A percentile compares a stretch with the other conserved stretches of the same genome.
phyloP scores from a whole-genome alignment of 2,888 invertebrate genomes.

The Dasypogon diadema region DNA sequence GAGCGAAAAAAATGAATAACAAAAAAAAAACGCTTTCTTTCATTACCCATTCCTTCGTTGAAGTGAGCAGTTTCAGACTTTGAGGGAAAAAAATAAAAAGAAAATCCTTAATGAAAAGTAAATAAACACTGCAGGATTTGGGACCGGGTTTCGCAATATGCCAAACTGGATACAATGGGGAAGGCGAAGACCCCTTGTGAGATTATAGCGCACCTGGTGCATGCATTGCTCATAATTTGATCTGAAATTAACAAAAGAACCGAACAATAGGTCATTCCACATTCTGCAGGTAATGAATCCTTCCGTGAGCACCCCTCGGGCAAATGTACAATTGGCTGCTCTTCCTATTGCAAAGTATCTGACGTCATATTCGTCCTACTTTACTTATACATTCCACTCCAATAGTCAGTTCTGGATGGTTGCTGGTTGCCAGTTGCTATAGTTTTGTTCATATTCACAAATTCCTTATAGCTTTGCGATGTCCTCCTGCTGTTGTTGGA shows the following conservation, averaged over 20 bases:
- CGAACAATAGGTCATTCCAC: constrained; percentile 21
- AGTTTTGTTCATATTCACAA: background rate
- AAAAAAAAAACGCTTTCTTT: too few relatives aligned
- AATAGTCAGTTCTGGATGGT: constrained; percentile 1
- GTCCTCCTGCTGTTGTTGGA: constrained; percentile 10
- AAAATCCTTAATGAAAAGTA: constrained; percentile 26
- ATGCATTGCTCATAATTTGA: constrained; percentile 39
- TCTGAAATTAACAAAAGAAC: constrained; percentile 28
- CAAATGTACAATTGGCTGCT: constrained; percentile 31
- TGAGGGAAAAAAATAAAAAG: too few relatives aligned
- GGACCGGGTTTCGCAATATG: constrained; percentile 24
- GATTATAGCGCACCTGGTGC: background rate
- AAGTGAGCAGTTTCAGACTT: constrained; percentile 14
- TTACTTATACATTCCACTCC: constrained; percentile 11
- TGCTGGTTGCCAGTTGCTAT: background rate
- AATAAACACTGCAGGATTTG: constrained; percentile 31
- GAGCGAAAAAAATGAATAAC: too few relatives aligned
- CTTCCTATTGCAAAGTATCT: constrained; percentile 39
- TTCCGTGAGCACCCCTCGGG: constrained; percentile 8
- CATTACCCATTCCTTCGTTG: constrained; percentile 14
- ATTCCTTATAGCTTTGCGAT: background rate
- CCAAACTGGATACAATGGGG: constrained; percentile 20
- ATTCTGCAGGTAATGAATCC: constrained; percentile 36
- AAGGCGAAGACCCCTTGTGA: background rate
- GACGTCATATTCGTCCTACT: constrained; percentile 45